phyloP scores from a whole-genome alignment of 2,888 invertebrate genomes.

The Drosophila neotestacea region DNA sequence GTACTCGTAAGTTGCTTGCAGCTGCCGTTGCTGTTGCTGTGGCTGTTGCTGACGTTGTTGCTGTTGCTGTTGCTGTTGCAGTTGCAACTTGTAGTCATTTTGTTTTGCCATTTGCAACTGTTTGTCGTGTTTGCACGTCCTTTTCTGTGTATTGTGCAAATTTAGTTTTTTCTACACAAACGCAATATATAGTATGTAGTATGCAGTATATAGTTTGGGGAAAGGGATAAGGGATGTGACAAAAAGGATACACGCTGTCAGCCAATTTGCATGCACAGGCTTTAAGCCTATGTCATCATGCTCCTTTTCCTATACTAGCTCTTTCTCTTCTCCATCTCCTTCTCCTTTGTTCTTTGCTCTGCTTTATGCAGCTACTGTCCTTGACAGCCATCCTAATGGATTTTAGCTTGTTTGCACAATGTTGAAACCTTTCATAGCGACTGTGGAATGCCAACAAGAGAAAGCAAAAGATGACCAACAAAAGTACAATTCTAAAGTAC shows the following conservation, averaged over 20 bases:
- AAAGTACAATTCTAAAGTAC: conserved; percentile 20
- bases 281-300: conserved; percentile 35
- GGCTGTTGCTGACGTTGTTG: not conserved
- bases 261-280: conserved; percentile 52
- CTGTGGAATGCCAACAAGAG: conserved; percentile 17
- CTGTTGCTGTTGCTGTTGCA: conserved; percentile 21
- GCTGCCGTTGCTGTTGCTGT: conserved; percentile 23
- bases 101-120: conserved; percentile 70
- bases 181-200: not conserved
- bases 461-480: conserved; percentile 15
- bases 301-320: conserved; percentile 3
- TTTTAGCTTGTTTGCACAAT: conserved; percentile 42
- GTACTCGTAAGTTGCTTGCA: conserved; percentile 46
- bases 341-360: not conserved
- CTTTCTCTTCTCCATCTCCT: not conserved
- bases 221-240: not conserved
- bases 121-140: conserved; percentile 76
- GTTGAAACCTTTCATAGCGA: conserved; percentile 21
- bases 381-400: conserved; percentile 54
- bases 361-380: conserved; percentile 39
- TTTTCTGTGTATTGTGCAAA: conserved; percentile 75
- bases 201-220: not conserved
- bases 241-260: conserved; percentile 17
- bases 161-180: conserved; percentile 46
- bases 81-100: conserved; percentile 46